These are phyloP conservation scores for Syrrhaptes paradoxus DNA, from an alignment of 2,113 vertebrate species.

Conservation along the genomic window DNA sequence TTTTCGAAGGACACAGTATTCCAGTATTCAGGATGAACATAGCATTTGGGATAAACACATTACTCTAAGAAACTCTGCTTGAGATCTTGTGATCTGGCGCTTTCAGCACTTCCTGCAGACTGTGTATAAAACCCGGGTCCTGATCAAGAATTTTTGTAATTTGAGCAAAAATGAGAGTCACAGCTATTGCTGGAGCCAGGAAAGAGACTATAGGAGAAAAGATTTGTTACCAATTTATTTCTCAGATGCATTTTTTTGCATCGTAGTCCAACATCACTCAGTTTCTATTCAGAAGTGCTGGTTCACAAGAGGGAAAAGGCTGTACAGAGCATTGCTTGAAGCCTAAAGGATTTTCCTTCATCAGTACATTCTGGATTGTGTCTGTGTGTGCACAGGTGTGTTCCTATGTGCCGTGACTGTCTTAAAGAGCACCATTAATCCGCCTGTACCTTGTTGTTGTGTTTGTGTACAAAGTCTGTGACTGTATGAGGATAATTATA, in stretches of 20 bases:
- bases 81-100: not conserved
- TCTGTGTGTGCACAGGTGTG: not conserved
- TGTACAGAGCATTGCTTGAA: not conserved
- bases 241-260: not conserved
- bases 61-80: not conserved
- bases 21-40: not conserved
- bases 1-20: not conserved
- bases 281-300: too few species aligned
- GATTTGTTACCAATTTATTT: not conserved
- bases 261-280: not conserved
- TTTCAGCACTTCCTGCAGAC: not conserved
- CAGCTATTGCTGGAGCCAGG: not conserved
- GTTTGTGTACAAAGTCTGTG: not conserved
- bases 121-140: not conserved
- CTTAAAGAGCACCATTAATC: not conserved
- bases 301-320: not conserved
- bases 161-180: not conserved
- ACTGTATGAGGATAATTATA: fast-evolving
- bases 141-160: not conserved
- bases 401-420: not conserved
- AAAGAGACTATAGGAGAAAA: not conserved
- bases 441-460: not conserved
- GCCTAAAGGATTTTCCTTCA: not conserved
- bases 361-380: not conserved
- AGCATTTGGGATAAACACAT: fast-evolving